These are phyloP conservation scores for Clarias gariepinus DNA, from an alignment of 2,113 vertebrate genomes.

Conservation along the genomic window DNA sequence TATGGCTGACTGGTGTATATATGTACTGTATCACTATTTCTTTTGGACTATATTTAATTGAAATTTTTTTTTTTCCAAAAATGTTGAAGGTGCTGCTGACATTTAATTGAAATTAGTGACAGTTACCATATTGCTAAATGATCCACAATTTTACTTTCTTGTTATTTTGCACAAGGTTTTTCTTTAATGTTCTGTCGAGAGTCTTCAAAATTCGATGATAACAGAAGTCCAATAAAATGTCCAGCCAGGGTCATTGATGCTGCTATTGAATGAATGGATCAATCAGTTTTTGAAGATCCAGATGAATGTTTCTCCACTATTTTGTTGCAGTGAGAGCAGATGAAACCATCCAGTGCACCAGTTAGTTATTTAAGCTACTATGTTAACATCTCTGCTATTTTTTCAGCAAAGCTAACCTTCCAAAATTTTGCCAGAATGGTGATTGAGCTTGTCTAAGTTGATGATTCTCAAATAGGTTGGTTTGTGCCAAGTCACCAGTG, in stretches of 20 bases:
- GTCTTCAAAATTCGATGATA: not conserved
- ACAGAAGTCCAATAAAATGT: not conserved
- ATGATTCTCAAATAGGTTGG: conserved; percentile 25
- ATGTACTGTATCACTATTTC: not conserved
- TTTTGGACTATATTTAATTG: not conserved
- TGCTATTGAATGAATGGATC: not conserved
- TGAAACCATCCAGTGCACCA: not conserved
- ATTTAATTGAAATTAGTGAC: not conserved
- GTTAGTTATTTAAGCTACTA: not conserved
- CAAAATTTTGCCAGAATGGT: conserved; percentile 44
- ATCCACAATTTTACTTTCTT: not conserved
- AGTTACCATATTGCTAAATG: not conserved
- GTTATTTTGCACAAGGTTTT: not conserved
- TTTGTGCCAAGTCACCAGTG: conserved; percentile 12
- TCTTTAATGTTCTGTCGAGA: not conserved
- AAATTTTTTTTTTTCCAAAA: not conserved
- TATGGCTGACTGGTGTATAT: not conserved
- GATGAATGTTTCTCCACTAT: not conserved
- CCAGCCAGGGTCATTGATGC: not conserved
- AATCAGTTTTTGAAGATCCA: not conserved
- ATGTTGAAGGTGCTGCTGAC: not conserved
- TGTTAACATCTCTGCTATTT: conserved; percentile 16
- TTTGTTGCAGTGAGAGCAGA: not conserved
- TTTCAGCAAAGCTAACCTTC: conserved; percentile 34
- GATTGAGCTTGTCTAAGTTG: conserved; percentile 32